These are phyloP conservation scores for Kuschelorhynchus macadamiae DNA, from an alignment of 2,888 invertebrate species.

Conservation along the genomic window DNA sequence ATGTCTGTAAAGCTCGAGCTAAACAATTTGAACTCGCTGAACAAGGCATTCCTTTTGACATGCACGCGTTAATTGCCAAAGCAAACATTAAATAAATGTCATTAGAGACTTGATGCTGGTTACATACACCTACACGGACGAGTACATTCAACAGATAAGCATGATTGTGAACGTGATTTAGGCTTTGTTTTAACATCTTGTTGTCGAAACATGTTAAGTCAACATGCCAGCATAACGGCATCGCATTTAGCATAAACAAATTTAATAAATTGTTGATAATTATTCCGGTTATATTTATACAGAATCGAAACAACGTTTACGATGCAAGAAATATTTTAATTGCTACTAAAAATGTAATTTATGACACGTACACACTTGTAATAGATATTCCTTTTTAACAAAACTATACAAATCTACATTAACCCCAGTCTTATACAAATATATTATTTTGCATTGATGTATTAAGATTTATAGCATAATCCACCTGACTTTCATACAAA, in stretches of 20 bases:
- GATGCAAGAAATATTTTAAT: background rate
- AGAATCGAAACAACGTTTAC: too few relatives aligned
- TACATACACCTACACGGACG: constrained; percentile 41
- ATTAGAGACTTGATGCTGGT: constrained; percentile 44
- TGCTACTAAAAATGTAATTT: background rate
- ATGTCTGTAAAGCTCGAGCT: constrained; percentile 26
- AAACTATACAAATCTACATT: too few relatives aligned
- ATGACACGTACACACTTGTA: too few relatives aligned
- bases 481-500: too few relatives aligned
- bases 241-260: constrained; percentile 13
- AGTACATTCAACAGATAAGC: constrained; percentile 22
- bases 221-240: constrained; percentile 20
- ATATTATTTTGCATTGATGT: too few relatives aligned
- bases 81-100: constrained; percentile 36
- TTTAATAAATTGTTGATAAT: background rate
- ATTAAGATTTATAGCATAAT: too few relatives aligned
- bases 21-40: constrained; percentile 19
- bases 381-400: too few relatives aligned
- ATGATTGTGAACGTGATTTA: constrained; percentile 53
- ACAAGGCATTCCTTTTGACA: constrained; percentile 49
- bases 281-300: background rate
- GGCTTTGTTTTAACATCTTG: constrained; percentile 52
- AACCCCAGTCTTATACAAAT: too few relatives aligned
- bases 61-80: constrained; percentile 24
- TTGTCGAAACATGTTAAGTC: constrained; percentile 31